These are phyloP conservation scores for Rhaphigaster nebulosa DNA, from an alignment of 2,888 invertebrate genomes.

Conservation along the genomic window DNA sequence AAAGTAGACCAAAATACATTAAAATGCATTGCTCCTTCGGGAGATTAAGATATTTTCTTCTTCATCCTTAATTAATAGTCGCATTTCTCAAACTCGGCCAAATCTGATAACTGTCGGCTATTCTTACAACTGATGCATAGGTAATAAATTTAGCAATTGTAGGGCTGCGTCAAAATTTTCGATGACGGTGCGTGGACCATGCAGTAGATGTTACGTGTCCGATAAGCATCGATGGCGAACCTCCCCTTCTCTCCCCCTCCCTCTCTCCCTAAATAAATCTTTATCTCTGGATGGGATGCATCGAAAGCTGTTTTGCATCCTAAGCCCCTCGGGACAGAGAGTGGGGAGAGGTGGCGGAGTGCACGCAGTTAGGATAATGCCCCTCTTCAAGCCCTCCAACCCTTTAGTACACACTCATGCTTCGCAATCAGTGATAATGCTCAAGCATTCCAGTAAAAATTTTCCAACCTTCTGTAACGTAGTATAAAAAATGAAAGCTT, in stretches of 20 bases:
- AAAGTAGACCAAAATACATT: neutral
- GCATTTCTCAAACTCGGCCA: neutral
- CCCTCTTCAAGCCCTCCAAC: neutral
- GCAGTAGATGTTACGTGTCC: neutral
- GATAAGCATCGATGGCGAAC: neutral
- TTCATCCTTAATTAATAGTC: neutral
- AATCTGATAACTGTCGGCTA: neutral
- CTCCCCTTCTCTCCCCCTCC: too few relatives aligned
- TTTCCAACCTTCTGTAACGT: neutral
- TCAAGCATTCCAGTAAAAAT: neutral
- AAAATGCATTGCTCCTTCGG: neutral
- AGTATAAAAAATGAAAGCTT: neutral
- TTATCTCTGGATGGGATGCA: slow-evolving; percentile 24
- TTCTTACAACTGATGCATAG: neutral
- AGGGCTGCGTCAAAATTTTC: neutral
- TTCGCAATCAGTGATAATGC: neutral
- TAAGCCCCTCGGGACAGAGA: neutral
- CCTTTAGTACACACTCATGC: neutral
- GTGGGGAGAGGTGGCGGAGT: neutral
- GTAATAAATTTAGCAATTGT: neutral
- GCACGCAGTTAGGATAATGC: slow-evolving; percentile 2
- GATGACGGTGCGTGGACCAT: neutral
- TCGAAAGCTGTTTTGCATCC: slow-evolving; percentile 30
- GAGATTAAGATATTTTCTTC: neutral
- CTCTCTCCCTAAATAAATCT: neutral